Conservation (phyloP, 2,888 invertebrate species). For the Eilema sororculum region DNA sequence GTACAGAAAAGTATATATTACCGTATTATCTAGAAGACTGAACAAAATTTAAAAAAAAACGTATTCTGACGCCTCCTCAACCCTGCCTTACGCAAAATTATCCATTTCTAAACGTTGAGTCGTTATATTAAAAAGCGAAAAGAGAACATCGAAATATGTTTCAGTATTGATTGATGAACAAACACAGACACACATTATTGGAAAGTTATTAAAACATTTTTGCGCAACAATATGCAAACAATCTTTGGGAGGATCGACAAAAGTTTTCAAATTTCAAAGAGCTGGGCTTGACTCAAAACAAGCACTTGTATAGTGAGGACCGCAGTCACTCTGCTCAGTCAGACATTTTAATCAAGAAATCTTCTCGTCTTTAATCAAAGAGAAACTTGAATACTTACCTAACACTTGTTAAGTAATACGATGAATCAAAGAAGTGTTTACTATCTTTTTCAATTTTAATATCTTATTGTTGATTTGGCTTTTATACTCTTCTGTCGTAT, state of each 20-base stretch:
- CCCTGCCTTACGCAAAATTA: background rate
- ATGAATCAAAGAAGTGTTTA: background rate
- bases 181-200: constrained; percentile 28
- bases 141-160: background rate
- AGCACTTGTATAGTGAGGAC: constrained; percentile 49
- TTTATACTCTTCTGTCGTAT: background rate
- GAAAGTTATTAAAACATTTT: constrained; percentile 41
- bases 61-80: background rate
- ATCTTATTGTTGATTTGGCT: constrained; percentile 1
- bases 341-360: constrained; percentile 75
- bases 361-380: constrained; percentile 74
- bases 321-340: constrained; percentile 55
- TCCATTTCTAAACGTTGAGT: background rate
- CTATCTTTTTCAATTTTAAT: background rate
- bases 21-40: background rate
- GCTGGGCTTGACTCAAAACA: constrained; percentile 47
- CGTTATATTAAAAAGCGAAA: background rate
- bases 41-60: too few species aligned
- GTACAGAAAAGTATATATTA: background rate
- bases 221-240: constrained; percentile 43
- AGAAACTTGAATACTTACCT: constrained; percentile 69
- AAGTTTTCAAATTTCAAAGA: constrained; percentile 69
- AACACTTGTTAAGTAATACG: constrained; percentile 54
- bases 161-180: constrained; percentile 14
- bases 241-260: constrained; percentile 45